phyloP scores from a whole-genome alignment of 2,113 vertebrate genomes.

The Nothocercus julius region DNA sequence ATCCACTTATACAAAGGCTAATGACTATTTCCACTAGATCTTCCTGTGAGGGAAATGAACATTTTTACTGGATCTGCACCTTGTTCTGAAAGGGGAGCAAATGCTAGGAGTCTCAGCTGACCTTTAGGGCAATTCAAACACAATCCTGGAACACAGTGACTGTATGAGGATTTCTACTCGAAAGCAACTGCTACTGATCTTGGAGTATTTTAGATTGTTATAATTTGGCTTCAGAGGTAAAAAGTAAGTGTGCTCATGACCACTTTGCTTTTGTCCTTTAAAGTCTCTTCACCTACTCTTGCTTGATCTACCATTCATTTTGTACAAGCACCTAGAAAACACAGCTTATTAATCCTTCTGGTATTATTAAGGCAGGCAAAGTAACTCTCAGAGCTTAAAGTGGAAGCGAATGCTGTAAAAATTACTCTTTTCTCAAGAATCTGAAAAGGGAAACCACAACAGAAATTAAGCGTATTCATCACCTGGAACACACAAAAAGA shows the following conservation, averaged over 20 bases:
- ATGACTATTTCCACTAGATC: neutral
- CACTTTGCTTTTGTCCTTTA: neutral
- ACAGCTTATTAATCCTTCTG: neutral
- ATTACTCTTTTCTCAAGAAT: neutral
- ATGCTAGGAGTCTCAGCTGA: neutral
- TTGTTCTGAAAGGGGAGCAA: neutral
- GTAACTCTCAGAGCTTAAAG: conserved; percentile 21
- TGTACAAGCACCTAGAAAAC: neutral
- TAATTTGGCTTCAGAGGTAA: conserved; percentile 7
- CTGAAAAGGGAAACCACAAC: neutral
- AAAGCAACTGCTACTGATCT: neutral
- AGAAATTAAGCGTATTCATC: neutral
- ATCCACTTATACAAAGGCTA: neutral
- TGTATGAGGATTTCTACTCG: neutral
- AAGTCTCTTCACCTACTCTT: conserved; percentile 12
- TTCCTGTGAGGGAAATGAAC: neutral
- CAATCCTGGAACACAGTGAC: neutral
- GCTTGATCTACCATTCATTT: conserved; percentile 14
- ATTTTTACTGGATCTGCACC: neutral
- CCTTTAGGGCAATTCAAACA: neutral
- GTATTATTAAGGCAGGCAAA: conserved; percentile 26
- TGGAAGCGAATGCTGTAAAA: neutral
- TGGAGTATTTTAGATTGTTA: neutral
- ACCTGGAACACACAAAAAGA: neutral
- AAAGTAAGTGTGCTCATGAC: conserved; percentile 18